Evolutionary conservation across 1,140 invertebrate genomes (phyloP).

Genomic region (Sycophaga agraensis): DNA sequence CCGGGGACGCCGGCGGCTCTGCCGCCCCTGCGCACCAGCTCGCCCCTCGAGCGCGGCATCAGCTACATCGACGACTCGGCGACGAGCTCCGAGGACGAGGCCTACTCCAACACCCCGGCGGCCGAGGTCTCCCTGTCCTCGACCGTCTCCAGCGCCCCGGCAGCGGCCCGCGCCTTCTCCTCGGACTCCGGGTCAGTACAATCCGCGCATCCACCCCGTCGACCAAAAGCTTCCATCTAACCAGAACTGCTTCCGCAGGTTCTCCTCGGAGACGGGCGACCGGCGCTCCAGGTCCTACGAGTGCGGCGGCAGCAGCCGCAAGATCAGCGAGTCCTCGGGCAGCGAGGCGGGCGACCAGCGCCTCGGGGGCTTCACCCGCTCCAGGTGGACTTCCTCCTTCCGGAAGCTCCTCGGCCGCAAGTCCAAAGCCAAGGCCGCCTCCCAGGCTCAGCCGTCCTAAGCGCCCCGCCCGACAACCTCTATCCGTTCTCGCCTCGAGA

Average conservation of each 20-base stretch:
- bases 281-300: slow-evolving; percentile 52
- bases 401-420: slow-evolving; percentile 58
- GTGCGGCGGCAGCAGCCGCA: slow-evolving; percentile 45
- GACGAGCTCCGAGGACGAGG: slow-evolving; percentile 51
- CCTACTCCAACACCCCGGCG: slow-evolving; percentile 43
- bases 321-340: slow-evolving; percentile 45
- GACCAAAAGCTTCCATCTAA: too few relatives aligned
- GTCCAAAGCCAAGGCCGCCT: slow-evolving; percentile 38
- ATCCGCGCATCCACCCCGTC: too few relatives aligned
- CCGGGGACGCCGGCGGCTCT: slow-evolving; percentile 46
- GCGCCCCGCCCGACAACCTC: too few relatives aligned
- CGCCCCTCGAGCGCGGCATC: slow-evolving; percentile 41
- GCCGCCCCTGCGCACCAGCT: slow-evolving; percentile 41
- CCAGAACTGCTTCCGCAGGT: slow-evolving; percentile 40
- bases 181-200: slow-evolving; percentile 58
- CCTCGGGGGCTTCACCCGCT: slow-evolving; percentile 43
- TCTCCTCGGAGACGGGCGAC: slow-evolving; percentile 54
- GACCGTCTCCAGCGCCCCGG: slow-evolving; percentile 41
- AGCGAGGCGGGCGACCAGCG: slow-evolving; percentile 33
- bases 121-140: slow-evolving; percentile 46
- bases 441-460: too few relatives aligned
- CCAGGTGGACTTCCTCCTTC: slow-evolving; percentile 61
- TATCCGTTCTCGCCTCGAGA: too few relatives aligned
- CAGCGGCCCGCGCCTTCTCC: slow-evolving; percentile 54
- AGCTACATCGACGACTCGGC: slow-evolving; percentile 49